Conservation (phyloP, 2,113 vertebrate genomes). For the Camelus dromedarius region DNA sequence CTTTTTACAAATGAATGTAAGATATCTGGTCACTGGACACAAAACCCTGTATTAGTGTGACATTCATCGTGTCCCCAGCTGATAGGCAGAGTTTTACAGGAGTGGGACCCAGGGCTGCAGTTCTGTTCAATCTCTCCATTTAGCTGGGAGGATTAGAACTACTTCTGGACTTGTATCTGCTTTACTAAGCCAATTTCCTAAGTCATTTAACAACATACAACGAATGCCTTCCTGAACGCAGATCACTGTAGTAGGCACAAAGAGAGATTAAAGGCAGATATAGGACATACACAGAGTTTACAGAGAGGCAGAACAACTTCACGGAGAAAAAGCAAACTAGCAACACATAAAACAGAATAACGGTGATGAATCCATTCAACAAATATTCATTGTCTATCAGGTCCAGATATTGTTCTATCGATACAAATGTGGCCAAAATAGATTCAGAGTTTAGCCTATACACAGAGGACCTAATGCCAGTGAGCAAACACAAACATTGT, state of each 20-base stretch:
- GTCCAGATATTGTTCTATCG: neutral
- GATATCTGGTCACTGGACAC: neutral
- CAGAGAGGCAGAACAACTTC: constrained; percentile 20
- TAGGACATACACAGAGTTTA: constrained; percentile 5
- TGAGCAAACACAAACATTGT: neutral
- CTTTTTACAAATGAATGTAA: neutral
- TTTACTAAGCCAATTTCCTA: constrained; percentile 77
- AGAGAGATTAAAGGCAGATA: constrained; percentile 49
- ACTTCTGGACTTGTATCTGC: constrained; percentile 51
- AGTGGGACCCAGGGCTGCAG: neutral
- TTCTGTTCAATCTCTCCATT: constrained; percentile 48
- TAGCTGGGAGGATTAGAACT: constrained; percentile 50
- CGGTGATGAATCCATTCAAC: constrained; percentile 7
- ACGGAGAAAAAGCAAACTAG: neutral
- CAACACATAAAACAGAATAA: constrained; percentile 15
- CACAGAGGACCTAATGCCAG: neutral
- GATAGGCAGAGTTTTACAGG: neutral
- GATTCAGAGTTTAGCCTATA: neutral
- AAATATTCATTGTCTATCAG: constrained; percentile 30
- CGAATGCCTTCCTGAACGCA: constrained; percentile 65
- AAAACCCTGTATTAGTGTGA: neutral
- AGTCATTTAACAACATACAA: constrained; percentile 73
- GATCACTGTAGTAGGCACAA: constrained; percentile 49
- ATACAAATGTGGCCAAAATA: neutral
- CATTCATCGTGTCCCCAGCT: neutral